Evolutionary conservation across 1,140 invertebrate genomes (phyloP).

Genomic region (Magallana ariakensis): DNA sequence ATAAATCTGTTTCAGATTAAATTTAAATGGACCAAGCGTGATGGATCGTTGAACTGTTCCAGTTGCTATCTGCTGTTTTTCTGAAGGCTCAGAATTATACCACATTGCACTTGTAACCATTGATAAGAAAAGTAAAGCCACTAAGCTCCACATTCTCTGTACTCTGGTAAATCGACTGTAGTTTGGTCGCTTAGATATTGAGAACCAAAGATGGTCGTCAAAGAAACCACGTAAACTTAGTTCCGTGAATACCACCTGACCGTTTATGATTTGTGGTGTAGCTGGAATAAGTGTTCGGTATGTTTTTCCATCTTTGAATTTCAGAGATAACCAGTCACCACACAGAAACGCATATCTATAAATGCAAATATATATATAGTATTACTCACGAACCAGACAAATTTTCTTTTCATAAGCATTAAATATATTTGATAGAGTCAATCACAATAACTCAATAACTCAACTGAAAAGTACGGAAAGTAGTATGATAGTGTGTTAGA

Average conservation of each 20-base stretch:
- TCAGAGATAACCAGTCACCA: conserved; percentile 81
- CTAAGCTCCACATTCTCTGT: conserved; percentile 68
- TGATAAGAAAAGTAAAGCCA: conserved; percentile 68
- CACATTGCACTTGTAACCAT: conserved; percentile 76
- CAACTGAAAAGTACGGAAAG: no score
- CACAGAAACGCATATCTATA: conserved; percentile 79
- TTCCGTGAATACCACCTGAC: conserved; percentile 60
- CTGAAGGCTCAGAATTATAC: conserved; percentile 62
- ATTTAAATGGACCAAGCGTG: conserved; percentile 7
- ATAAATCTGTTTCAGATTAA: conserved; percentile 34
- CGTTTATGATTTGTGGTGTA: conserved; percentile 22
- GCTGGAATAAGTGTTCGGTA: conserved; percentile 32
- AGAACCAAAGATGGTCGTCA: conserved; percentile 68
- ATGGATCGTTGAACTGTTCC: background rate
- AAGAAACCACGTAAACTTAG: conserved; percentile 73
- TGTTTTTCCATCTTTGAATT: conserved; percentile 81
- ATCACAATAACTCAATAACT: no score
- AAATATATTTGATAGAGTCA: no score
- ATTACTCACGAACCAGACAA: no score
- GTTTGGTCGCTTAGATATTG: conserved; percentile 61
- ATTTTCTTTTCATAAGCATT: no score
- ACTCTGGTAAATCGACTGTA: conserved; percentile 69
- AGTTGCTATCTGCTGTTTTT: conserved; percentile 8
- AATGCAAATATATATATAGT: background rate
- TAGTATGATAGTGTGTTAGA: background rate